Conservation (phyloP, 2,888 invertebrate species). For the Seira musarum region DNA sequence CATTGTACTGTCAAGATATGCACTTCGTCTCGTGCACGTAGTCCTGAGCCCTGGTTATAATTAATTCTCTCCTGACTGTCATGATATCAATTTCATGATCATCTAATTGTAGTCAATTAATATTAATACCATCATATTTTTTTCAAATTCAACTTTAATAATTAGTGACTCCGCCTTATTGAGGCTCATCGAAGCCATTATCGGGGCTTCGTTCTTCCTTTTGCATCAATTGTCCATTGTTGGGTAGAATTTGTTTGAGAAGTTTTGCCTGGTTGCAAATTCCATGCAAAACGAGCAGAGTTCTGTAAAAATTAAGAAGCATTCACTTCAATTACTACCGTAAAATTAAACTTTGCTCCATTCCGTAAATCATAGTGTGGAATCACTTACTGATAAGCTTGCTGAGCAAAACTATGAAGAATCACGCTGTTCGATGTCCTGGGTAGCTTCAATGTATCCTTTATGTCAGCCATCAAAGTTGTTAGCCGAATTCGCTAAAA, state of each 20-base stretch:
- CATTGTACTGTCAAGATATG: no score
- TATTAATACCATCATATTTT: no score
- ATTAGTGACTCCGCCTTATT: neutral
- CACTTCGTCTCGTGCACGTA: no score
- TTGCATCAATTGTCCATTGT: neutral
- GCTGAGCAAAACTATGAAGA: no score
- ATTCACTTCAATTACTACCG: neutral
- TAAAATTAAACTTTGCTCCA: neutral
- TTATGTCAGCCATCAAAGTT: neutral
- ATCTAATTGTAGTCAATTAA: no score
- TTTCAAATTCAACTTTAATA: neutral
- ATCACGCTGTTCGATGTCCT: no score
- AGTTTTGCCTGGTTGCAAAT: no score
- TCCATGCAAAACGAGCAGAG: no score
- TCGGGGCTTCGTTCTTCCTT: constrained; percentile 19
- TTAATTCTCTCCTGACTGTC: no score
- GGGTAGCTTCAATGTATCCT: neutral
- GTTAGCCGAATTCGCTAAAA: constrained; percentile 4
- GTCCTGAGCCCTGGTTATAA: no score
- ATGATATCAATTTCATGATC: no score
- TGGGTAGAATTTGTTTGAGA: no score
- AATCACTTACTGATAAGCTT: constrained; percentile 20
- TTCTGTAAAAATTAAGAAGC: neutral
- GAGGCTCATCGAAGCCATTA: constrained; percentile 23
- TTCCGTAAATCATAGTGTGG: neutral